Conservation (phyloP, 2,888 invertebrate species). For the Pogonocherus hispidulus region DNA sequence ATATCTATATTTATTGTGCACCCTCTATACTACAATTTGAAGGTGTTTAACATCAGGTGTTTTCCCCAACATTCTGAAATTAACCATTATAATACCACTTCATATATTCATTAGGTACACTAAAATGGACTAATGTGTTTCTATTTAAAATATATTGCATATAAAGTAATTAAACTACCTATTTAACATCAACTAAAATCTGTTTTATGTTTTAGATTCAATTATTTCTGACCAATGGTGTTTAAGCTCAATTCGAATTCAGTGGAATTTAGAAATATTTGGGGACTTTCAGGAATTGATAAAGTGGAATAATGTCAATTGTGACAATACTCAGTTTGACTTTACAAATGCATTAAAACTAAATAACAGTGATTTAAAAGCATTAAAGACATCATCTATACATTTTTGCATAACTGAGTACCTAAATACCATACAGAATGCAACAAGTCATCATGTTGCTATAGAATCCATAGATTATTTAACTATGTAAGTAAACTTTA, state of each 20-base stretch:
- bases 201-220: conserved; percentile 42
- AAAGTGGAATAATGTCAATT: conserved; percentile 55
- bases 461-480: conserved; percentile 72
- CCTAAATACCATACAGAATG: conserved; percentile 75
- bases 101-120: no score
- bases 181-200: no score
- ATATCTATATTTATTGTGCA: no score
- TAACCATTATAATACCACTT: no score
- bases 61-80: no score
- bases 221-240: conserved; percentile 61
- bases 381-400: conserved; percentile 71
- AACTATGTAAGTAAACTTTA: conserved; percentile 69
- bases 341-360: conserved; percentile 62
- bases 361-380: conserved; percentile 68
- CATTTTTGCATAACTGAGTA: conserved; percentile 71
- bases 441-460: conserved; percentile 74
- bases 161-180: no score
- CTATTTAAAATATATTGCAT: no score
- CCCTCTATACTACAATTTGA: no score
- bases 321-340: conserved; percentile 44
- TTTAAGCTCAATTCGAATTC: conserved; percentile 65
- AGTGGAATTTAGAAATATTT: conserved; percentile 68
- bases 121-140: no score
- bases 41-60: no score
- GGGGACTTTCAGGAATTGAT: conserved; percentile 64